These are phyloP conservation scores for Aegotheles bennettii DNA, from an alignment of 2,113 vertebrate species.

Conservation along the genomic window DNA sequence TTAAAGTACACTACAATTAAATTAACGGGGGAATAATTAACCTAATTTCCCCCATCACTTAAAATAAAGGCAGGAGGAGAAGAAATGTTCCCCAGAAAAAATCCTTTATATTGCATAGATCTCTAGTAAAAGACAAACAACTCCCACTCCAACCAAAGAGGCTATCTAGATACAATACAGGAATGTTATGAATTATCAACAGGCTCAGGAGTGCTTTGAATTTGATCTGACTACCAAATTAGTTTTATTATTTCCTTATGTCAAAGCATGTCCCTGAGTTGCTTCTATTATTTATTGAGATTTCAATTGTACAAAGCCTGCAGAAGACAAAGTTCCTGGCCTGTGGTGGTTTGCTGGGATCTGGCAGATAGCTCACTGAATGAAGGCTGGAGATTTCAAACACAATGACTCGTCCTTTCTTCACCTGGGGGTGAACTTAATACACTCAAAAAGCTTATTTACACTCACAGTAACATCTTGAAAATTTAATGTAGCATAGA, in stretches of 20 bases:
- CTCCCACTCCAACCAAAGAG: background rate
- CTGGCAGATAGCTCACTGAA: background rate
- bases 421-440: background rate
- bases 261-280: constrained; percentile 12
- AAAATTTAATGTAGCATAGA: constrained; percentile 13
- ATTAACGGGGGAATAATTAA: constrained; percentile 51
- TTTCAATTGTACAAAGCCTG: background rate
- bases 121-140: background rate
- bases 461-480: constrained; percentile 18
- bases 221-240: constrained; percentile 24
- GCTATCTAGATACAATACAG: background rate
- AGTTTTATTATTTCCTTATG: constrained; percentile 35
- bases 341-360: background rate
- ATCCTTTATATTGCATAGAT: background rate
- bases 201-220: constrained; percentile 27
- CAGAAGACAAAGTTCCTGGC: background rate
- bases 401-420: background rate
- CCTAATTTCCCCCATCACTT: constrained; percentile 22
- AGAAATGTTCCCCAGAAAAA: constrained; percentile 9
- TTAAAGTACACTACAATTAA: constrained; percentile 9
- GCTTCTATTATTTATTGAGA: background rate
- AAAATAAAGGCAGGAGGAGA: constrained; percentile 17
- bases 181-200: background rate
- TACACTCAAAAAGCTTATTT: constrained; percentile 36
- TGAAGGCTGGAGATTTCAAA: background rate